These are phyloP conservation scores for Nomada fucata DNA, from an alignment of 2,888 invertebrate genomes.

Conservation along the genomic window DNA sequence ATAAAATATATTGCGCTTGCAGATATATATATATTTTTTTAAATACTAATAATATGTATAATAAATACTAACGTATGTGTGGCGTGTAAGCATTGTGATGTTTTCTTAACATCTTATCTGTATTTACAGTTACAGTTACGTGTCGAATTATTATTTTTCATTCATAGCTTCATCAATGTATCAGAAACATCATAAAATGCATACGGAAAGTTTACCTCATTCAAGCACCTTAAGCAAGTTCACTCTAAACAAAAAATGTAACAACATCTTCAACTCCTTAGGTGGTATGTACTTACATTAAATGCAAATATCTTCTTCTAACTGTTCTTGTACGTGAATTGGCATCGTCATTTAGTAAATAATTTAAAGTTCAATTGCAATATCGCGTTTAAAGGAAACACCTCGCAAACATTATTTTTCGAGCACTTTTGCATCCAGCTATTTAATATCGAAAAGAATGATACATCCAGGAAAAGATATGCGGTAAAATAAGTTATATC, in stretches of 20 bases:
- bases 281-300: slow-evolving; percentile 70
- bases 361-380: too few relatives aligned
- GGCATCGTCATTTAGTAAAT: neutral
- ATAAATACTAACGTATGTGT: slow-evolving; percentile 43
- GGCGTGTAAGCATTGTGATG: slow-evolving; percentile 11
- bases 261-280: slow-evolving; percentile 57
- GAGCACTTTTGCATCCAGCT: too few relatives aligned
- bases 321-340: neutral
- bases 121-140: slow-evolving; percentile 10
- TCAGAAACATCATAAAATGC: slow-evolving; percentile 80
- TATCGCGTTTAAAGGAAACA: too few relatives aligned
- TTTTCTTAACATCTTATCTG: neutral
- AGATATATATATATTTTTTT: slow-evolving; percentile 24
- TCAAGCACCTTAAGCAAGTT: slow-evolving; percentile 14
- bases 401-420: too few relatives aligned
- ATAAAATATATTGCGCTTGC: neutral
- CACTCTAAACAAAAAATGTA: slow-evolving; percentile 30
- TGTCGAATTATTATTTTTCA: slow-evolving; percentile 59
- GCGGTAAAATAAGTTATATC: neutral
- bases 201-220: slow-evolving; percentile 58
- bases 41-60: slow-evolving; percentile 37
- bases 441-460: too few relatives aligned
- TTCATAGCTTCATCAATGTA: slow-evolving; percentile 80
- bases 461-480: too few relatives aligned
- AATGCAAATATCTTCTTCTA: slow-evolving; percentile 8